These are phyloP conservation scores for Himalopsyche anomala DNA, from an alignment of 2,888 invertebrate genomes.

Conservation along the genomic window DNA sequence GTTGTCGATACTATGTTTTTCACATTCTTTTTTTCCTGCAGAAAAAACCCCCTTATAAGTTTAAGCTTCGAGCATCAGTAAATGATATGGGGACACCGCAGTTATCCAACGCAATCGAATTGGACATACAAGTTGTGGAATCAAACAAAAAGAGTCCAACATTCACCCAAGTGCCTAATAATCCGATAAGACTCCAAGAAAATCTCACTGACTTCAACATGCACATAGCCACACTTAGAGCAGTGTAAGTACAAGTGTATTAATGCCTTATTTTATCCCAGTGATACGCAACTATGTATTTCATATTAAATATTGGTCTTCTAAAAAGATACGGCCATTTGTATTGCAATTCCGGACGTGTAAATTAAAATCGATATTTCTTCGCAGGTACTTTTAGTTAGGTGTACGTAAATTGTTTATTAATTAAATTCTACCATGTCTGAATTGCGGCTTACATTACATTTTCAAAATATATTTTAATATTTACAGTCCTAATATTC, in stretches of 20 bases:
- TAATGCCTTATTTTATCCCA: too few species aligned
- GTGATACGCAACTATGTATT: too few species aligned
- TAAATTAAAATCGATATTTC: too few species aligned
- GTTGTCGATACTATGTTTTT: slow-evolving; percentile 47
- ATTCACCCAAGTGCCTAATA: slow-evolving; percentile 80
- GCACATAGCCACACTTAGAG: slow-evolving; percentile 83
- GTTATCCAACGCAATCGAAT: slow-evolving; percentile 83
- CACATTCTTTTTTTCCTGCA: slow-evolving; percentile 69
- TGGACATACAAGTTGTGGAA: slow-evolving; percentile 90
- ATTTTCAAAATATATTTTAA: not conserved
- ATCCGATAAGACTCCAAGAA: slow-evolving; percentile 83
- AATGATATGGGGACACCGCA: slow-evolving; percentile 83
- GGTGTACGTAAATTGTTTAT: too few species aligned
- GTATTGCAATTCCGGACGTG: too few species aligned
- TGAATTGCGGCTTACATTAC: too few species aligned
- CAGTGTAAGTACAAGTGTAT: slow-evolving; percentile 77
- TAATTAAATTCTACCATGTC: too few species aligned
- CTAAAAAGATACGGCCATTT: too few species aligned
- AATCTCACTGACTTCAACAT: slow-evolving; percentile 84
- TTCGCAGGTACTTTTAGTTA: too few species aligned
- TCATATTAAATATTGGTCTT: too few species aligned
- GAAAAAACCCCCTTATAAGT: slow-evolving; percentile 81
- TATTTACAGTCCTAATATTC: slow-evolving; percentile 82
- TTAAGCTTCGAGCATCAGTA: slow-evolving; percentile 85
- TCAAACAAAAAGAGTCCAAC: slow-evolving; percentile 91